Conservation (phyloP, 2,888 invertebrate genomes). For the Lymantria monacha region DNA sequence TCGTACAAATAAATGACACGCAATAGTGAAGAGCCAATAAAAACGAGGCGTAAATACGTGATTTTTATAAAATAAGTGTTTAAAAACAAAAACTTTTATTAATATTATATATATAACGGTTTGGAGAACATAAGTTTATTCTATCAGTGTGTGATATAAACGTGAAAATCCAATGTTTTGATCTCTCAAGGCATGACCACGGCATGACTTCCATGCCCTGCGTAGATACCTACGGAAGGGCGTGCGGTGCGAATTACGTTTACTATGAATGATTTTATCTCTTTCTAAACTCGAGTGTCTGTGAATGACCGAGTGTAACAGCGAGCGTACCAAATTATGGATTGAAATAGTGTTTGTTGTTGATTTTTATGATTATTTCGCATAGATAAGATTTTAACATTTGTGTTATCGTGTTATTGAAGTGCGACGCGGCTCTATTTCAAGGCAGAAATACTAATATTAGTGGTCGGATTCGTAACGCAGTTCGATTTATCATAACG, state of each 20-base stretch:
- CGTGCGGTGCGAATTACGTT: constrained; percentile 78
- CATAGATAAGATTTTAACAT: constrained; percentile 60
- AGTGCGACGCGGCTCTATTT: constrained; percentile 47
- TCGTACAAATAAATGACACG: constrained; percentile 80
- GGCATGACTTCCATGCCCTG: constrained; percentile 82
- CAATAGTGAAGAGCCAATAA: constrained; percentile 75
- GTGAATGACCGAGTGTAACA: constrained; percentile 81
- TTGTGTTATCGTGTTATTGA: constrained; percentile 59
- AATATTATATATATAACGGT: constrained; percentile 51
- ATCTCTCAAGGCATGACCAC: constrained; percentile 69
- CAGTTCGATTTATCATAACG: constrained; percentile 59
- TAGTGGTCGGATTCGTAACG: constrained; percentile 63
- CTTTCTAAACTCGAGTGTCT: constrained; percentile 80
- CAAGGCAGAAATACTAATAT: constrained; percentile 57
- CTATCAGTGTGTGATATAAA: constrained; percentile 46
- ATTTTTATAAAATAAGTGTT: constrained; percentile 68
- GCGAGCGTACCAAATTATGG: constrained; percentile 78
- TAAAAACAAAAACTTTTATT: constrained; percentile 55
- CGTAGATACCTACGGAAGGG: constrained; percentile 72
- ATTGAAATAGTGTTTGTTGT: constrained; percentile 78
- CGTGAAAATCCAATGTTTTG: constrained; percentile 70
- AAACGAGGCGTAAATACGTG: constrained; percentile 76
- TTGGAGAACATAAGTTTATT: constrained; percentile 40
- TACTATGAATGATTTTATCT: constrained; percentile 83
- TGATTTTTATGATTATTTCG: constrained; percentile 74